Conservation (phyloP, 2,888 invertebrate species). For the Notocelia uddmanniana region DNA sequence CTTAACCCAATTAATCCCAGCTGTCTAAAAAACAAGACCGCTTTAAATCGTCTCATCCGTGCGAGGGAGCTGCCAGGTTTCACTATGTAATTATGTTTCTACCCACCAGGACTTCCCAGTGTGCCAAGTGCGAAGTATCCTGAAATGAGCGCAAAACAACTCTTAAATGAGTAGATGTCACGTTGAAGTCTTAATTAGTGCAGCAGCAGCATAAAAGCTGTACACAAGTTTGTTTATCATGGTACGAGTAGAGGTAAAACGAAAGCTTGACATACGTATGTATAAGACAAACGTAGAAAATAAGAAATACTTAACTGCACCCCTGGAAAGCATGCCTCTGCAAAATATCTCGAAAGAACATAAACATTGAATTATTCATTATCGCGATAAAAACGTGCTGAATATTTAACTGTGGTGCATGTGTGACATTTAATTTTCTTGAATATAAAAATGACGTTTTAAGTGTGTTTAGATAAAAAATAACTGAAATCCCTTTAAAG, state of each 20-base stretch:
- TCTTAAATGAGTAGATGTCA: neutral
- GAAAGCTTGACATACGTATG: too few species aligned
- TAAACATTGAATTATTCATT: neutral
- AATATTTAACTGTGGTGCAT: neutral
- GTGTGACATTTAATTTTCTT: neutral
- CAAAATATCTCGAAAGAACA: neutral
- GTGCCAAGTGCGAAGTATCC: neutral
- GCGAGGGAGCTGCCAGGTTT: neutral
- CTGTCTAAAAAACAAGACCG: neutral
- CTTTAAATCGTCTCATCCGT: neutral
- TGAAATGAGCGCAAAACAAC: neutral
- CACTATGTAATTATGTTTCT: neutral
- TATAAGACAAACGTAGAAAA: neutral
- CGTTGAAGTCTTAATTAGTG: slow-evolving; percentile 13
- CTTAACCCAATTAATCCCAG: neutral
- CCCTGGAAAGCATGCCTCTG: neutral
- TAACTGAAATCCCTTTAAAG: neutral
- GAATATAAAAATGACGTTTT: neutral
- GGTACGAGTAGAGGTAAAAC: too few species aligned
- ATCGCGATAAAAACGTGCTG: neutral
- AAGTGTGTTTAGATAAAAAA: neutral
- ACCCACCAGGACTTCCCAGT: neutral
- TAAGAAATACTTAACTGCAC: neutral
- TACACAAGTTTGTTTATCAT: neutral
- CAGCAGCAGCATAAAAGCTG: neutral